Evolutionary conservation across 1,140 invertebrate species (phyloP).

Genomic region (Drosophila willistoni): DNA sequence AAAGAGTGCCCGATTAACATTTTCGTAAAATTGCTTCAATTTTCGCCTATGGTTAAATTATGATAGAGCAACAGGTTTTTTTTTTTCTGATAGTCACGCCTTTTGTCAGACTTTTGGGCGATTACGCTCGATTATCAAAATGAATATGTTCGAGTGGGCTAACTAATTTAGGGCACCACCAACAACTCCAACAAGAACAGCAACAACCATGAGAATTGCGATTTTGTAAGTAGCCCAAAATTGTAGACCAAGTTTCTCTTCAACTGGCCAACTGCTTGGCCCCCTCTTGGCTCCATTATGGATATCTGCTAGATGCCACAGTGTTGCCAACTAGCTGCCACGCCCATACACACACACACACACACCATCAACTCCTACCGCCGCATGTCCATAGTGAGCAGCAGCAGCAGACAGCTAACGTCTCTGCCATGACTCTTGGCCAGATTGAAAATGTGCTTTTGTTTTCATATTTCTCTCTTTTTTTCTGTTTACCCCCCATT

Average conservation of each 20-base stretch:
- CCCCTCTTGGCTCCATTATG: conserved; percentile 4
- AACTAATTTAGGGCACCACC: conserved; percentile 39
- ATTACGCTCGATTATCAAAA: conserved; percentile 57
- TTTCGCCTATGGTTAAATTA: background rate
- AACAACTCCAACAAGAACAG: conserved; percentile 17
- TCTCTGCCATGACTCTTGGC: conserved; percentile 33
- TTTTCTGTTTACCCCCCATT: conserved; percentile 1
- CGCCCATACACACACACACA: conserved; percentile 20
- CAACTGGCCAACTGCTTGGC: background rate
- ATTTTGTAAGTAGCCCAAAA: conserved; percentile 37
- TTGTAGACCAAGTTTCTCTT: conserved; percentile 33
- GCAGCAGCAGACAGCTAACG: conserved; percentile 23
- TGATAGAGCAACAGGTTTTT: conserved; percentile 6
- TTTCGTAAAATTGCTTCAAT: conserved; percentile 2
- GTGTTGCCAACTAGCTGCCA: conserved; percentile 45
- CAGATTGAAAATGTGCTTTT: conserved; percentile 45
- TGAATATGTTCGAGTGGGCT: conserved; percentile 48
- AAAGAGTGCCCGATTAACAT: background rate
- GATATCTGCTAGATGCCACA: conserved; percentile 36
- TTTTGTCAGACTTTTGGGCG: conserved; percentile 11
- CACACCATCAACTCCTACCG: background rate
- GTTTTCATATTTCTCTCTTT: conserved; percentile 11
- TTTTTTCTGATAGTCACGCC: background rate
- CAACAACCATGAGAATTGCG: conserved; percentile 3
- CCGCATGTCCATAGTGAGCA: background rate